Percentiles rank a stretch among this genome's conserved stretches.
These are phyloP conservation scores for Ursus arctos DNA, from an alignment of 2,113 vertebrate species.

Conservation along the genomic window DNA sequence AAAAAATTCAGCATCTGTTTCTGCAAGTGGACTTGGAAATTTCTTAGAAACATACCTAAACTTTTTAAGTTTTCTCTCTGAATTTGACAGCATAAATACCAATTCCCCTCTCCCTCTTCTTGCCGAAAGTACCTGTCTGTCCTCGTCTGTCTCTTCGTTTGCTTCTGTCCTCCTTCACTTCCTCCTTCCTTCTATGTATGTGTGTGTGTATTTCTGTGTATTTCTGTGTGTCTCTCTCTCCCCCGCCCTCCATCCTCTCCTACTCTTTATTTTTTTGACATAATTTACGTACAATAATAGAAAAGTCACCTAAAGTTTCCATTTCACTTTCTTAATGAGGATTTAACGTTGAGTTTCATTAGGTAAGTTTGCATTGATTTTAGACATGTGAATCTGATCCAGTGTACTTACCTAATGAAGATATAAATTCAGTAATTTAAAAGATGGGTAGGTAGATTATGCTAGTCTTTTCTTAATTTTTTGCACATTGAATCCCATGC, in stretches of 20 bases:
- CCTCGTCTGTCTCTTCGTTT: neutral
- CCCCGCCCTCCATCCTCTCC: neutral
- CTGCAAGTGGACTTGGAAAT: neutral
- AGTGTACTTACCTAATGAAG: neutral
- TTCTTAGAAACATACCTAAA: neutral
- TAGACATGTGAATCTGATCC: neutral
- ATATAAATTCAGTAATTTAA: neutral
- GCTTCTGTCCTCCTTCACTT: accelerated
- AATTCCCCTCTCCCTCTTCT: neutral
- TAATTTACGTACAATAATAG: neutral
- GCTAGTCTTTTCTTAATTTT: neutral
- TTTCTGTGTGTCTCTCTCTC: no score
- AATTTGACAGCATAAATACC: neutral
- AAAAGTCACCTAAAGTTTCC: neutral
- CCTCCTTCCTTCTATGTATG: no score
- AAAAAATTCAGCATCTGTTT: neutral
- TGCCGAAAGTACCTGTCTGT: neutral
- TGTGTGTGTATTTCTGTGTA: no score
- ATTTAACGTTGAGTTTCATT: neutral
- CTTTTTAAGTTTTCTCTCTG: neutral
- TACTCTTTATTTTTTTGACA: neutral
- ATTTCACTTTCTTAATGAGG: neutral
- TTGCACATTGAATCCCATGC: neutral
- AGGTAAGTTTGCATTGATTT: conserved; percentile 21
- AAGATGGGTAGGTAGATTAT: neutral